Evolutionary conservation across 2,797 vertebrate species (phyloP).

Genomic region (Rhodeus uyekii): DNA sequence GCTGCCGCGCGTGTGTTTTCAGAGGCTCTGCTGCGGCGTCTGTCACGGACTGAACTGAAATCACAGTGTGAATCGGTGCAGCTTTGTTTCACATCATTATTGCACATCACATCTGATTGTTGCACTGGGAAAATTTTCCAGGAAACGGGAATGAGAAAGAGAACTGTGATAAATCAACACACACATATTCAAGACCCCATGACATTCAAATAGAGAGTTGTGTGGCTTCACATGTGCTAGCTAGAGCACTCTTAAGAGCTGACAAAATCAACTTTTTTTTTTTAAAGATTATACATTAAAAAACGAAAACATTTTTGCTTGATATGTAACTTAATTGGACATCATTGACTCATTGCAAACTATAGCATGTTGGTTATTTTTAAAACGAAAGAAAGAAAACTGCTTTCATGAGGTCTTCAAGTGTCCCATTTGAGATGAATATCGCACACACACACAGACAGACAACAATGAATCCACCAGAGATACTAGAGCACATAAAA

Average conservation of each 20-base stretch:
- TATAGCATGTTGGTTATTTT: background rate
- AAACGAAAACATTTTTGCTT: background rate
- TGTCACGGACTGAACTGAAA: constrained; percentile 64
- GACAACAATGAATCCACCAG: constrained; percentile 68
- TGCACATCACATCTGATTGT: constrained; percentile 72
- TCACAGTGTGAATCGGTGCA: constrained; percentile 78
- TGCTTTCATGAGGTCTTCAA: constrained; percentile 28
- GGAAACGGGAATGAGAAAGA: constrained; percentile 43
- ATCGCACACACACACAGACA: constrained; percentile 58
- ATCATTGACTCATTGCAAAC: background rate
- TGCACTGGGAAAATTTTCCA: constrained; percentile 27
- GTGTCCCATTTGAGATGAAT: background rate
- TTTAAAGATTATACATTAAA: background rate
- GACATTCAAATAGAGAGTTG: background rate
- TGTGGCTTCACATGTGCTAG: constrained; percentile 7
- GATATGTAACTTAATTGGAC: background rate
- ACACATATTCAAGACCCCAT: constrained; percentile 8
- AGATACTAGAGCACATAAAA: constrained; percentile 69
- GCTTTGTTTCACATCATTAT: constrained; percentile 67
- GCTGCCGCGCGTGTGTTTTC: constrained; percentile 1
- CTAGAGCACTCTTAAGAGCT: background rate
- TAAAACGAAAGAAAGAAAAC: background rate
- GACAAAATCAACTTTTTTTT: background rate
- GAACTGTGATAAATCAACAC: background rate
- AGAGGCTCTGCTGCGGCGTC: constrained; percentile 32